Evolutionary conservation across 2,113 vertebrate species (phyloP), one percentile per base, ranked within the genome.

Genomic region (Acanthochromis polyacanthus): DNA sequence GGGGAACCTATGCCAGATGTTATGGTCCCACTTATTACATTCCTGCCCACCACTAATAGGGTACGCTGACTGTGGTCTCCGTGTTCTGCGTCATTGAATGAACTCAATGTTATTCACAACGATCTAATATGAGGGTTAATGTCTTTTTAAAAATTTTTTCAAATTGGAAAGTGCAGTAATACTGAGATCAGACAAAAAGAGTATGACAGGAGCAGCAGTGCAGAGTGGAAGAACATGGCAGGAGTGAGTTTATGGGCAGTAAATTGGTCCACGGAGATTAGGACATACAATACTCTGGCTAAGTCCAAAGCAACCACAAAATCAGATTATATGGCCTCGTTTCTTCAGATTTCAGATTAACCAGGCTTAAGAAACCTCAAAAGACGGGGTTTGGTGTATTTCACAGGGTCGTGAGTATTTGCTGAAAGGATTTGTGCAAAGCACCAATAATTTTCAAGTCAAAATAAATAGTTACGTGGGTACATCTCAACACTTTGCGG

Each of bases 11-110:
- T 30, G 78, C 87, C 88, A 90, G 82, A 80, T 71, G n/a, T 85
- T 87, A 58, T 79, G 71, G 75, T 82, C 73, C 75, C 52, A 81
- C 72, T 89, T 88, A 89, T 82, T 88, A 63, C 82, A 88, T 88
- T 91, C 80, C 77, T 86, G 80, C 56, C 80, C 80, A 80, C 87
- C 87, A 85, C 90, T 93, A 87, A 90, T 79, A 75, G 72, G 36
- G 56, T 75, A 57, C 71, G 4, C 45, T 72, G 67, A 85, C 80
- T 89, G 87, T 86, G 88, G 85, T 87, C 79, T 81, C 43, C 64
- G 28, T 78, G 60, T 81, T 85, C 78, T 86, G 71, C 84, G 81
- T 85, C 88, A 92, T 58, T 78, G 80, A 83, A 59, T 74, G 71
- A 85, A 90, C 78, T 81, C 64, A 64, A 22, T 80, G 75, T 69